phyloP scores from a whole-genome alignment of 1,140 invertebrate species.

The Drosophila micromelanica region DNA sequence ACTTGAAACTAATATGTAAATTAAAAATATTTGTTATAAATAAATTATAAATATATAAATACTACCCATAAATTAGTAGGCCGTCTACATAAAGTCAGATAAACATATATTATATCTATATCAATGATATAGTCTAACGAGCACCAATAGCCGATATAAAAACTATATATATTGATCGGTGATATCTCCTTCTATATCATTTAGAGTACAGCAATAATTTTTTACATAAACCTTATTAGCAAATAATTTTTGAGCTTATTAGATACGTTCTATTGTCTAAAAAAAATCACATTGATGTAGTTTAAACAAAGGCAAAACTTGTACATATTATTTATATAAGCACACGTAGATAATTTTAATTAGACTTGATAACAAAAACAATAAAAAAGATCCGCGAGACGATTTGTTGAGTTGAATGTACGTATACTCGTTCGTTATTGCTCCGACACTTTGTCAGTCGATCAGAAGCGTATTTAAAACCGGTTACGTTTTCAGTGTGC shows the following conservation, averaged over 20 bases:
- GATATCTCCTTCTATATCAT: too few species aligned
- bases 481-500: constrained; percentile 38
- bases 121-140: too few species aligned
- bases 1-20: too few species aligned
- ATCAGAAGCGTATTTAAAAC: constrained; percentile 62
- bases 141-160: too few species aligned
- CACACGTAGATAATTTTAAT: neutral
- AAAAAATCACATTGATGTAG: neutral
- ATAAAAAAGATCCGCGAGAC: constrained; percentile 20
- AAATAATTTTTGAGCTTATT: neutral
- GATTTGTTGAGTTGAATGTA: constrained; percentile 21
- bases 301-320: neutral
- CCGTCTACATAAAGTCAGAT: too few species aligned
- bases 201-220: too few species aligned
- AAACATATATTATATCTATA: too few species aligned
- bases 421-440: constrained; percentile 23
- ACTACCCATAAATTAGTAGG: too few species aligned
- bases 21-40: too few species aligned
- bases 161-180: too few species aligned
- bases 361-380: neutral
- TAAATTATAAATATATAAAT: too few species aligned
- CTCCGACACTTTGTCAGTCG: constrained; percentile 20
- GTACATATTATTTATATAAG: neutral
- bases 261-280: neutral
- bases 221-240: neutral